These are phyloP conservation scores for Lobophora halterata DNA, from an alignment of 2,888 invertebrate genomes.

Conservation along the genomic window DNA sequence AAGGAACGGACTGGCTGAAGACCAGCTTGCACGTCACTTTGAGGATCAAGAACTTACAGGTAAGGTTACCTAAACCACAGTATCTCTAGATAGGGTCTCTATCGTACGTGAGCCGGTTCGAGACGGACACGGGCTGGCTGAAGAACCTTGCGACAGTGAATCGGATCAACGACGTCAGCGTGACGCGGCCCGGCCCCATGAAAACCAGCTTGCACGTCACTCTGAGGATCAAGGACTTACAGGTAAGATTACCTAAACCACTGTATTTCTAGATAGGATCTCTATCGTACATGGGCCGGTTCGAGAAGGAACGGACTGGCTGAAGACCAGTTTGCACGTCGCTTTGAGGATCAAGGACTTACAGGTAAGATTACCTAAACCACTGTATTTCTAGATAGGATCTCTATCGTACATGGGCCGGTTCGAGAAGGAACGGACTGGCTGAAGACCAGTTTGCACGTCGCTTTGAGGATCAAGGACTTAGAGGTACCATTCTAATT, in stretches of 20 bases:
- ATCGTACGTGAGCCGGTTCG: constrained; percentile 76
- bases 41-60: constrained; percentile 70
- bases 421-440: constrained; percentile 77
- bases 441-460: constrained; percentile 70
- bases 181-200: constrained; percentile 63
- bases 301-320: constrained; percentile 77
- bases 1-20: constrained; percentile 69
- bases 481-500: constrained; percentile 59
- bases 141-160: constrained; percentile 80
- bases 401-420: constrained; percentile 73
- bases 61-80: too few species aligned
- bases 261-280: constrained; percentile 59
- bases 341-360: constrained; percentile 70
- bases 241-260: constrained; percentile 50
- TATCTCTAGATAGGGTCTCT: constrained; percentile 66
- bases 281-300: constrained; percentile 72
- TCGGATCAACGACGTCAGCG: constrained; percentile 76
- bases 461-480: constrained; percentile 68
- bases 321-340: constrained; percentile 70
- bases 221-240: constrained; percentile 67
- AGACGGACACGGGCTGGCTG: constrained; percentile 76
- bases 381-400: constrained; percentile 53
- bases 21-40: constrained; percentile 69
- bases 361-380: constrained; percentile 56
- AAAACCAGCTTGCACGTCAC: constrained; percentile 68